Evolutionary conservation across 2,888 invertebrate genomes (phyloP).

Genomic region (Heteropelma amictum): DNA sequence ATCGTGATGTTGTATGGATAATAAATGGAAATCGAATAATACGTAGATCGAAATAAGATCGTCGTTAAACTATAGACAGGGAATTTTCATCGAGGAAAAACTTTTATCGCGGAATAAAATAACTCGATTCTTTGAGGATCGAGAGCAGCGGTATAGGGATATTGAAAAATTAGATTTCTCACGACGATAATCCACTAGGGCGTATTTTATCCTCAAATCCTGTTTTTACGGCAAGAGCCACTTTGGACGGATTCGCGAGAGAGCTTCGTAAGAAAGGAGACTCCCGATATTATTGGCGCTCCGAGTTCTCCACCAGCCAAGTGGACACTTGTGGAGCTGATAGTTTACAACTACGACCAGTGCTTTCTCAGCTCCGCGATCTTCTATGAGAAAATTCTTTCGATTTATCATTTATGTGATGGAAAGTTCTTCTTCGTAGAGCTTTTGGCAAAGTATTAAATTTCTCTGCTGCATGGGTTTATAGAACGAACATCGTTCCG

Average conservation of each 20-base stretch:
- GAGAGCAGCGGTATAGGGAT: not conserved
- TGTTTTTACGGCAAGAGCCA: slow-evolving; percentile 47
- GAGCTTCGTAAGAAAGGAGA: slow-evolving; percentile 29
- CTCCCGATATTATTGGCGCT: slow-evolving; percentile 52
- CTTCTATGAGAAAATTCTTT: slow-evolving; percentile 17
- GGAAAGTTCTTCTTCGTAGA: not conserved
- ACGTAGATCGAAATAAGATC: not conserved
- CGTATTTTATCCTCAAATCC: slow-evolving; percentile 44
- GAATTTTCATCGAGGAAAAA: not conserved
- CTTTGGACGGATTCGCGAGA: slow-evolving; percentile 27
- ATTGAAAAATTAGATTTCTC: slow-evolving; percentile 46
- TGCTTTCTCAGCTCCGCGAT: not conserved
- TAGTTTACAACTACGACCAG: slow-evolving; percentile 52
- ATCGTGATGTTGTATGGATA: not conserved
- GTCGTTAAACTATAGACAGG: not conserved
- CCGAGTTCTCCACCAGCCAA: slow-evolving; percentile 47
- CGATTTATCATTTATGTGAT: slow-evolving; percentile 15
- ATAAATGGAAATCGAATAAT: not conserved
- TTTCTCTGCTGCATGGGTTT: not conserved
- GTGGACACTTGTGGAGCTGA: slow-evolving; percentile 59
- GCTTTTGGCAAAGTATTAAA: not conserved
- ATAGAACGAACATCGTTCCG: not conserved
- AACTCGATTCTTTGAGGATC: slow-evolving; percentile 4
- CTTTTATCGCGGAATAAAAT: slow-evolving; percentile 8
- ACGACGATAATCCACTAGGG: slow-evolving; percentile 33